Evolutionary conservation across 2,888 invertebrate genomes (phyloP), one percentile per base, ranked within the genome.

Genomic region (Eilema griseolum): DNA sequence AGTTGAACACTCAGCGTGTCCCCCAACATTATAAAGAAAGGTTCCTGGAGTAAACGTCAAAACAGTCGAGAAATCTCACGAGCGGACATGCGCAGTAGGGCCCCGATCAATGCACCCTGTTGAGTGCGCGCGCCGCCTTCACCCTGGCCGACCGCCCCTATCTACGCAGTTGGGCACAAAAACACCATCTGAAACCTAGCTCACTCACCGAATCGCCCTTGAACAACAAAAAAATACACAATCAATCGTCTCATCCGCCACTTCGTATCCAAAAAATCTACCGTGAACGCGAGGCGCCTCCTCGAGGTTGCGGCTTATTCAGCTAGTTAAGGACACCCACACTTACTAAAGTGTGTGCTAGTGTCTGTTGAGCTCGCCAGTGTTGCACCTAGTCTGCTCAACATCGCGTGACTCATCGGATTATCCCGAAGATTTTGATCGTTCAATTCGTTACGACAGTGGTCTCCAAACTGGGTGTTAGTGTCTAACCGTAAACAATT

Each of bases 291-390:
- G 79, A 78, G 72, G 80, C 82, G 79, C 75, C 82, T 82, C 76
- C 74, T 77, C 95, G 95, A 90, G 93, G 83, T 81, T 80, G 80
- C 84, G 79, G 83, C 79, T 88, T 79, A 88, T 86, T 90, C 85
- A 87, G 74, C 86, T 90, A 77, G 87, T 90, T 91, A 89, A 87
- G 96, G 90, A 96, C 96, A 95, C 96, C 94, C 95, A 92, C 93
- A 88, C 85, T 82, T 84, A 86, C 83, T 81, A 77, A 78, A 69
- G 67, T 76, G 78, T 85, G 79, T 33, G 56, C 33, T 7, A 62
- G 61, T 41, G n/a, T 61, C 62, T 86, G 82, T 77, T 77, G 81
- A 75, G 82, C 85, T 85, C 81, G 79, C 80, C 85, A 88, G 88
- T 88, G 84, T 86, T 84, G 86, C 84, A 86, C 84, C 85, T 85